Percentiles rank a stretch among this genome's conserved stretches.
Evolutionary conservation across 2,888 invertebrate species (phyloP).

Genomic region (Nycteola revayana): DNA sequence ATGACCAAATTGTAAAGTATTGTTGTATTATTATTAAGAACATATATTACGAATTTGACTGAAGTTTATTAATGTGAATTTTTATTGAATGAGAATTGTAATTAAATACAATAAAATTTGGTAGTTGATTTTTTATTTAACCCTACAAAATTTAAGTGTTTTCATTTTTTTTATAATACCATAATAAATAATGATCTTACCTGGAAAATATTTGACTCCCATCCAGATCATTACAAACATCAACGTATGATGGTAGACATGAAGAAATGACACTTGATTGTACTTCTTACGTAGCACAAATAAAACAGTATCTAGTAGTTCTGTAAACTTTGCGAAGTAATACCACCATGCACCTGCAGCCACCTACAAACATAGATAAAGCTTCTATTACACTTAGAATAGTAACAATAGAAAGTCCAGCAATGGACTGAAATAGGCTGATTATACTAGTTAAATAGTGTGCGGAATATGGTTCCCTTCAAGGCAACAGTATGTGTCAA

Average conservation of each 20-base stretch:
- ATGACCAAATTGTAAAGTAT: not conserved
- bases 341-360: constrained; percentile 54
- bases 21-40: no score
- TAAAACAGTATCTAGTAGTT: constrained; percentile 88
- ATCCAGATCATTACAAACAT: constrained; percentile 19
- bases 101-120: not conserved
- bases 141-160: not conserved
- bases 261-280: constrained; percentile 89
- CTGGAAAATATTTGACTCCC: constrained; percentile 28
- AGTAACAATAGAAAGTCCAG: no score
- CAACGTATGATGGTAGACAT: constrained; percentile 81
- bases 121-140: not conserved
- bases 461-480: no score
- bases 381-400: no score
- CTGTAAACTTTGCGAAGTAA: constrained; percentile 86
- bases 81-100: not conserved
- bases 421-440: no score
- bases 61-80: not conserved
- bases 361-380: constrained; percentile 10
- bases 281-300: constrained; percentile 88
- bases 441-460: no score
- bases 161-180: not conserved
- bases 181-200: constrained; percentile 7
- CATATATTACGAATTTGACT: not conserved
- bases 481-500: no score